Evolutionary conservation across 2,888 invertebrate genomes (phyloP), one percentile per base, ranked within the genome.

Genomic region (Yponomeuta plumbellus): DNA sequence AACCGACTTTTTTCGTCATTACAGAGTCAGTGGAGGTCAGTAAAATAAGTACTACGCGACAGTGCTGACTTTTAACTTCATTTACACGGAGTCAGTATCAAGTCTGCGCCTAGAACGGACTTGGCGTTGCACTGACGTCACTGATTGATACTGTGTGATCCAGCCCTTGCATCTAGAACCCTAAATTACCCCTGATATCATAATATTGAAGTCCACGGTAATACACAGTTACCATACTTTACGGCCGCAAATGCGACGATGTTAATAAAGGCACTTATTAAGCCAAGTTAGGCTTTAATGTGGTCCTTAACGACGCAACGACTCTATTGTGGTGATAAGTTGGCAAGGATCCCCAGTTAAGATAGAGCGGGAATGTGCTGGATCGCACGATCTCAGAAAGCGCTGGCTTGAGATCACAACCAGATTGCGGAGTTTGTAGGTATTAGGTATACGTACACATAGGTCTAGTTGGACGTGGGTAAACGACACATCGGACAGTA

Each of bases 291-390:
- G 44, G 44, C 44, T 17, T 52, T 52, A 52, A 52, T 52, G 44
- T 52, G 13, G 17, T 13, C 10, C 39, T n/a, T 65, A 61, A 59
- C 61, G 23, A 67, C 44, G 34, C 21, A 65, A 66, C 66, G 65
- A 64, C 64, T 66, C 70, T 68, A 72, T 73, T 73, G 71, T 73
- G 64, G 68, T 68, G 71, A 71, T 73, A 75, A 73, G 74, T 73
- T 68, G 67, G 63, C 66, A 69, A 63, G 71, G 73, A 80, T 81
- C 71, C 73, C 74, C 73, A 76, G 77, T 80, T 78, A 73, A 81
- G 80, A 81, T 81, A 76, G 64, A 57, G 69, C 66, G 66, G 67
- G 68, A 64, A 52, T 26, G 64, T 26, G 66, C 67, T 71, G 72
- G 73, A 70, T 70, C 69, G 73, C 76, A 76, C 76, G 76, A 77